Evolutionary conservation across 2,797 vertebrate genomes (phyloP).

Genomic region (Morus bassanus): DNA sequence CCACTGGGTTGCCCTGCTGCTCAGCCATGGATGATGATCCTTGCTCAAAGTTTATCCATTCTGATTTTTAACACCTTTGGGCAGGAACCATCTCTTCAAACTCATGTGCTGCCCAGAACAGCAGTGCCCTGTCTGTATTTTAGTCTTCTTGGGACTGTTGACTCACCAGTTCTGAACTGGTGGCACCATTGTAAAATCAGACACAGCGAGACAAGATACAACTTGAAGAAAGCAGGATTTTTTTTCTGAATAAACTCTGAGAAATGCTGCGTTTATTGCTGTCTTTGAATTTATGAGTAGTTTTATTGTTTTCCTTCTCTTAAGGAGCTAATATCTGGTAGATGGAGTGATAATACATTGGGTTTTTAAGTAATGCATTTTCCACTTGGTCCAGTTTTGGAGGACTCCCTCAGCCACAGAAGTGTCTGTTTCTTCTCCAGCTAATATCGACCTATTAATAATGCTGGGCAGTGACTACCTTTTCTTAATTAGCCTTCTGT

Average conservation of each 20-base stretch:
- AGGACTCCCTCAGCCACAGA: neutral
- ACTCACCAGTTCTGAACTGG: neutral
- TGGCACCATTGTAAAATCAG: neutral
- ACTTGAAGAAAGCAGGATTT: neutral
- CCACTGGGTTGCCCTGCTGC: neutral
- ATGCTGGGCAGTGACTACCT: neutral
- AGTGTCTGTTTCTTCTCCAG: neutral
- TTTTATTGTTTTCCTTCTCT: neutral
- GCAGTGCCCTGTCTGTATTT: fast-evolving
- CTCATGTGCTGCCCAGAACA: neutral
- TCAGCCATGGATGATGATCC: neutral
- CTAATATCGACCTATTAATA: neutral
- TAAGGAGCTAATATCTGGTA: neutral
- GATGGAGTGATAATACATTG: neutral
- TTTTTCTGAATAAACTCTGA: neutral
- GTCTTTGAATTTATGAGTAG: neutral
- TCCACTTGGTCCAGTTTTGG: neutral
- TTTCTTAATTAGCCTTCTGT: neutral
- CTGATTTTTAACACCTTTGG: neutral
- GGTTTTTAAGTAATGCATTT: neutral
- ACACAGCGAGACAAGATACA: neutral
- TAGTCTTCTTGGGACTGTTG: neutral
- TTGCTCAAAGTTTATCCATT: neutral
- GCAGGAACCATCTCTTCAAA: neutral
- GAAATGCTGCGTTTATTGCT: neutral